A percentile compares a stretch with the other conserved stretches of the same genome.
phyloP scores from a whole-genome alignment of 2,888 invertebrate genomes.

The Phlogophora meticulosa region DNA sequence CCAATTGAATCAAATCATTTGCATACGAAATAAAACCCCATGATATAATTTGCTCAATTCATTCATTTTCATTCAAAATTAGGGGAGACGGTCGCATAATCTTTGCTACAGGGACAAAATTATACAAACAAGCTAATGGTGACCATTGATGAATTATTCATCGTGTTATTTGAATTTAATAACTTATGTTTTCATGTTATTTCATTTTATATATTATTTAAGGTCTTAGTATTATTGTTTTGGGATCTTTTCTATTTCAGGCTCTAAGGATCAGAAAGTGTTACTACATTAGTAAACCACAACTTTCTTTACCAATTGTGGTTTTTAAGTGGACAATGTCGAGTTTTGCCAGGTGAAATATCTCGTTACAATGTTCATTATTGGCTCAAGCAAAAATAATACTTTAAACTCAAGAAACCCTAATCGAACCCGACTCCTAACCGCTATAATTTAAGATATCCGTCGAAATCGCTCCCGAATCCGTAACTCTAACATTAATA shows the following conservation, averaged over 20 bases:
- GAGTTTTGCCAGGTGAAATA: constrained; percentile 9
- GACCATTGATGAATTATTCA: constrained; percentile 50
- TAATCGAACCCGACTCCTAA: constrained; percentile 17
- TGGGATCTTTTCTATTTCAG: constrained; percentile 1
- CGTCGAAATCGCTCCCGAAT: constrained; percentile 51
- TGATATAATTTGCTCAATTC: constrained; percentile 19
- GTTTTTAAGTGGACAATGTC: neutral
- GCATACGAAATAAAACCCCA: constrained; percentile 8
- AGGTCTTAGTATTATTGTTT: constrained; percentile 12
- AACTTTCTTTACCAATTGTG: neutral
- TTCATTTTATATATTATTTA: constrained; percentile 19
- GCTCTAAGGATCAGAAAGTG: neutral
- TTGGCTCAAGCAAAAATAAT: neutral
- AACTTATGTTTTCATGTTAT: constrained; percentile 21
- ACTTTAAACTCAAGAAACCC: constrained; percentile 11
- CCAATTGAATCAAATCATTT: neutral
- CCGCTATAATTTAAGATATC: constrained; percentile 51
- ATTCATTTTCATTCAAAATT: constrained; percentile 43
- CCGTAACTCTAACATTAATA: constrained; percentile 46
- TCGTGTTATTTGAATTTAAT: constrained; percentile 36
- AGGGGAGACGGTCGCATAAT: constrained; percentile 43
- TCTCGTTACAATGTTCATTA: constrained; percentile 1
- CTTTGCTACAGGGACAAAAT: constrained; percentile 53
- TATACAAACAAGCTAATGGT: constrained; percentile 44
- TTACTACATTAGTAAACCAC: neutral